These are phyloP conservation scores for Argyra leucocephala DNA, from an alignment of 2,888 invertebrate species.

Conservation along the genomic window DNA sequence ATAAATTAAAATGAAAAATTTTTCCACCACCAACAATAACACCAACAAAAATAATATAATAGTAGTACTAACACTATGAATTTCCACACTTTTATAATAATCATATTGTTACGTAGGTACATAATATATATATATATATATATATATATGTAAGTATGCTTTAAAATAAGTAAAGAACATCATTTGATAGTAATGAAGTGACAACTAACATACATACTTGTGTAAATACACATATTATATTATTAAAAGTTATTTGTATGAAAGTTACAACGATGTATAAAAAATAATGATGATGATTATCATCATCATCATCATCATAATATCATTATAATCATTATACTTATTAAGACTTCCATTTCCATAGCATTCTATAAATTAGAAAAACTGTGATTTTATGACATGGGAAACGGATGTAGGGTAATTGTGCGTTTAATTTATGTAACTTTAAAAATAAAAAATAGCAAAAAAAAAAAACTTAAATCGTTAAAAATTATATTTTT, in stretches of 20 bases:
- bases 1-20: constrained; percentile 3
- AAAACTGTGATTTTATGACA: constrained; percentile 6
- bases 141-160: background rate
- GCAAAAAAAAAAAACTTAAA: background rate
- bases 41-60: no score
- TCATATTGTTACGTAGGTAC: no score
- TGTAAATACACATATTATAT: background rate
- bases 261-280: no score
- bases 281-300: background rate
- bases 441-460: background rate
- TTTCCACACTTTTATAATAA: no score
- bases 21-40: background rate
- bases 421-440: background rate
- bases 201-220: background rate
- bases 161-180: background rate
- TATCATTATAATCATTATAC: background rate
- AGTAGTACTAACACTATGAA: no score
- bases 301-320: background rate
- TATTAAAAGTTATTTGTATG: no score
- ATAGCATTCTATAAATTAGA: background rate
- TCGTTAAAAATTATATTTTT: no score
- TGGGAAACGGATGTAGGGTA: background rate
- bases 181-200: background rate
- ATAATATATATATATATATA: background rate
- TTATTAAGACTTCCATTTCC: background rate